phyloP scores from a whole-genome alignment of 2,797 vertebrate species.

The Platalea minor region DNA sequence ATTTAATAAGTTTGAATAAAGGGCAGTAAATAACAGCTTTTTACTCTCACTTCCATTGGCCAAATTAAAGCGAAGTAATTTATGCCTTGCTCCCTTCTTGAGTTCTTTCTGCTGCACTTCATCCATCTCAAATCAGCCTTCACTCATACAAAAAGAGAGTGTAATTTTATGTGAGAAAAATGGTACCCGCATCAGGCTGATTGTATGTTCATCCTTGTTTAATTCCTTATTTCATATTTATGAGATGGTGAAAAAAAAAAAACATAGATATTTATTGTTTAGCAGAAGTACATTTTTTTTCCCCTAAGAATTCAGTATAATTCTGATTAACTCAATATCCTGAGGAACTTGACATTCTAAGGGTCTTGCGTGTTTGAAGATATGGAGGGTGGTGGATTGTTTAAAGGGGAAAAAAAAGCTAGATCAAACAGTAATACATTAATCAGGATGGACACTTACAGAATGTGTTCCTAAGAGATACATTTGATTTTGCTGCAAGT shows the following conservation, averaged over 20 bases:
- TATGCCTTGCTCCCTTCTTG: background rate
- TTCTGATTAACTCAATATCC: background rate
- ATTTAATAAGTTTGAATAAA: background rate
- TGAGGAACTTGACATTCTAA: background rate
- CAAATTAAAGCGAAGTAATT: background rate
- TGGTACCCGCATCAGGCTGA: background rate
- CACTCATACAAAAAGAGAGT: background rate
- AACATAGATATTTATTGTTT: background rate
- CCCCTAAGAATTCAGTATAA: background rate
- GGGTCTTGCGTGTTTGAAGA: background rate
- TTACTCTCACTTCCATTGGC: background rate
- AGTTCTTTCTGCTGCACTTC: background rate
- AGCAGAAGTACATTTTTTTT: background rate
- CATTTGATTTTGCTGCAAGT: conserved; percentile 1
- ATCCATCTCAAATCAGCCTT: background rate
- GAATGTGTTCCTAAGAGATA: conserved; percentile 6
- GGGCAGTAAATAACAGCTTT: background rate
- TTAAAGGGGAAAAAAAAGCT: background rate
- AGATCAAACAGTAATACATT: background rate
- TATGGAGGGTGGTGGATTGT: background rate
- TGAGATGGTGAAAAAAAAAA: background rate
- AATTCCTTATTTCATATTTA: background rate
- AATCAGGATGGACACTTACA: background rate
- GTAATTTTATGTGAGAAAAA: background rate
- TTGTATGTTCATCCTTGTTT: background rate